Conservation (phyloP, 2,888 invertebrate genomes). For the Monochamus alternatus region DNA sequence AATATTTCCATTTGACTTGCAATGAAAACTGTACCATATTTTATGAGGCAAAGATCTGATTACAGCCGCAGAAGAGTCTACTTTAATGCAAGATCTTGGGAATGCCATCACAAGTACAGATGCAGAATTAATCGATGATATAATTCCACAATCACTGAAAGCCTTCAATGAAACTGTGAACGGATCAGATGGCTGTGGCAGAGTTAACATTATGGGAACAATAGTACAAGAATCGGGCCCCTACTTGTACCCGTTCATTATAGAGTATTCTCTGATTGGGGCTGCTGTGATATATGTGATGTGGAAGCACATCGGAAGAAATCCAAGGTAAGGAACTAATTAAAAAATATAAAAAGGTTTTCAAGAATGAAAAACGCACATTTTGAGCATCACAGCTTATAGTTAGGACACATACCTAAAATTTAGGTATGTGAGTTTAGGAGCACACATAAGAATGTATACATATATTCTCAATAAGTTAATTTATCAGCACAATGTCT, state of each 20-base stretch:
- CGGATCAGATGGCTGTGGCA: slow-evolving; percentile 79
- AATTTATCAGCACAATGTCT: no score
- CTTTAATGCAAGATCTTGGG: slow-evolving; percentile 49
- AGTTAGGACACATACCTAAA: no score
- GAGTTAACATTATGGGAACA: slow-evolving; percentile 92
- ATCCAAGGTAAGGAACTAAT: slow-evolving; percentile 78
- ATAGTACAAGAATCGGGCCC: slow-evolving; percentile 95
- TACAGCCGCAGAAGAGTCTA: slow-evolving; percentile 61
- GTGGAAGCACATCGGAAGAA: slow-evolving; percentile 95
- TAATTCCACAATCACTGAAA: slow-evolving; percentile 66
- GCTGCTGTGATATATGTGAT: slow-evolving; percentile 96
- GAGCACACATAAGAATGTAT: no score
- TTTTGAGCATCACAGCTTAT: no score
- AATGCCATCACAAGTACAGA: slow-evolving; percentile 56
- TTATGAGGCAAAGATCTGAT: slow-evolving; percentile 20
- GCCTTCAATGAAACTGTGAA: slow-evolving; percentile 66
- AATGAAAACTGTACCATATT: no score
- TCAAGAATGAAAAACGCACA: no score
- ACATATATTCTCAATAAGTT: no score
- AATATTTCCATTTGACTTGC: no score
- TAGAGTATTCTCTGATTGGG: slow-evolving; percentile 95
- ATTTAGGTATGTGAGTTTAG: no score
- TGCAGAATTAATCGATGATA: slow-evolving; percentile 64
- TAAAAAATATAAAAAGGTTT: background rate
- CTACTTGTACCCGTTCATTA: slow-evolving; percentile 95